phyloP scores from a whole-genome alignment of 2,797 vertebrate species.

The Graptemys geographica region DNA sequence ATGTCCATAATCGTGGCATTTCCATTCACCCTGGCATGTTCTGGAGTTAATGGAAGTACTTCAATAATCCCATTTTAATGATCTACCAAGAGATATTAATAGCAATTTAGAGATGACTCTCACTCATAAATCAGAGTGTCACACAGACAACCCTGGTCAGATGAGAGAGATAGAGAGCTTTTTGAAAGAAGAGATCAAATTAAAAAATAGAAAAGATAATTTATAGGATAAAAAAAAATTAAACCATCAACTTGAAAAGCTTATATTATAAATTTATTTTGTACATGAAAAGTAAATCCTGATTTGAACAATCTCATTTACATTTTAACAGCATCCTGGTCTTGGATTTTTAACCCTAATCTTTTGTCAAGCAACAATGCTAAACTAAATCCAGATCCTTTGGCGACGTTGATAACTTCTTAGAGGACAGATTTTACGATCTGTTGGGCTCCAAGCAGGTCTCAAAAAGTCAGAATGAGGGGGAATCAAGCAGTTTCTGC shows the following conservation, averaged over 20 bases:
- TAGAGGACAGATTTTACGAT: not conserved
- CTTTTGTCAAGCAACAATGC: not conserved
- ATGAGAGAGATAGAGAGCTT: fast-evolving
- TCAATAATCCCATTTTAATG: not conserved
- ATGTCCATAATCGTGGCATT: not conserved
- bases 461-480: not conserved
- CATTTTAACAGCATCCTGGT: not conserved
- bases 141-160: not conserved
- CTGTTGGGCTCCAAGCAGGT: not conserved
- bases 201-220: not conserved
- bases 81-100: not conserved
- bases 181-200: not conserved
- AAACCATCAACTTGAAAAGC: not conserved
- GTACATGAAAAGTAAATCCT: too few relatives aligned
- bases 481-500: not conserved
- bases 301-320: not conserved
- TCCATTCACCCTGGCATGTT: fast-evolving
- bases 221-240: not conserved
- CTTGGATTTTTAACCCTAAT: not conserved
- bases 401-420: not conserved
- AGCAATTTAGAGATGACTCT: not conserved
- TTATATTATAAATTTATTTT: too few relatives aligned
- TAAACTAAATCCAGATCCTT: not conserved
- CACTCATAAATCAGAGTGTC: not conserved
- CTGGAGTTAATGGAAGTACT: not conserved